Percentiles rank a stretch among this genome's conserved stretches.
These are phyloP conservation scores for Enteromius treurensis DNA, from an alignment of 2,797 vertebrate species.

Conservation along the genomic window DNA sequence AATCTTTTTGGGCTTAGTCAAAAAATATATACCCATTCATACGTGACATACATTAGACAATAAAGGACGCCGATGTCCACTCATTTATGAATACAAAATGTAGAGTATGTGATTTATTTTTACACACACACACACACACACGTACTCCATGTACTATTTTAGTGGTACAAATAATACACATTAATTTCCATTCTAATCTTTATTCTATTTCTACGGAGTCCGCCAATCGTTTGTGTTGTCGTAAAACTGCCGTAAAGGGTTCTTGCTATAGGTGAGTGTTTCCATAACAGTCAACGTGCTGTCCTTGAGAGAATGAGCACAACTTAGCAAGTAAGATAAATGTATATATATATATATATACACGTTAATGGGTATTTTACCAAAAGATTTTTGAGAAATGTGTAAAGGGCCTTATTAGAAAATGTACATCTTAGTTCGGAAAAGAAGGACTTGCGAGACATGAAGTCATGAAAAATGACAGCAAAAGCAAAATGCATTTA, in stretches of 20 bases:
- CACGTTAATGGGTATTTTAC: neutral
- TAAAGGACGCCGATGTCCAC: neutral
- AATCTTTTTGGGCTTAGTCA: neutral
- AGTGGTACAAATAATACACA: too few species aligned
- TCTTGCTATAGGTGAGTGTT: slow-evolving; percentile 16
- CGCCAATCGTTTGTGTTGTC: neutral
- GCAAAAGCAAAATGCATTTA: neutral
- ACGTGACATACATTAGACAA: neutral
- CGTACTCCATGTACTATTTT: neutral
- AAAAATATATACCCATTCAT: neutral
- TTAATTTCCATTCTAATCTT: neutral
- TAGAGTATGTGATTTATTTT: neutral
- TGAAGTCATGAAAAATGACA: neutral
- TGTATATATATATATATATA: too few species aligned
- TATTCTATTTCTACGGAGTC: neutral
- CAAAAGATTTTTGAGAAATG: neutral
- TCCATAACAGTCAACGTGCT: neutral
- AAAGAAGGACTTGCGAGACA: neutral
- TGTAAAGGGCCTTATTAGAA: neutral
- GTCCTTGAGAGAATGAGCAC: slow-evolving; percentile 44
- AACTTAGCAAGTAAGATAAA: slow-evolving; percentile 1
- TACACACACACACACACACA: too few species aligned
- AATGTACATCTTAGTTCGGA: neutral
- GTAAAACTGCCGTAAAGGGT: slow-evolving; percentile 52
- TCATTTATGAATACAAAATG: neutral